phyloP scores from a whole-genome alignment of 2,888 invertebrate species.

The Tachina lurida region DNA sequence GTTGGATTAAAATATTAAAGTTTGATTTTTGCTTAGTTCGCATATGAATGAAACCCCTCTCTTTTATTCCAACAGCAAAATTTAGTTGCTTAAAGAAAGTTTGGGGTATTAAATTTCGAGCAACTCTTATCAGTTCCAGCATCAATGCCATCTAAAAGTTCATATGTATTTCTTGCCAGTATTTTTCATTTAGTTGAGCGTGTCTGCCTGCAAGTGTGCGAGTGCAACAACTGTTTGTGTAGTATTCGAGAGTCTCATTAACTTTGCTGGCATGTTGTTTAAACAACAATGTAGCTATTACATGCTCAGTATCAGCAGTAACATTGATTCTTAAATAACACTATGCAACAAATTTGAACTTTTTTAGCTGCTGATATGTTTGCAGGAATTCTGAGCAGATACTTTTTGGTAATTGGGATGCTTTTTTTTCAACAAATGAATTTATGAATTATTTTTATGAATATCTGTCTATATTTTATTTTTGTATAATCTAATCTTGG shows the following conservation, averaged over 20 bases:
- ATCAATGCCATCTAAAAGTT: background rate
- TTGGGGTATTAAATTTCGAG: background rate
- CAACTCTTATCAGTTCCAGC: background rate
- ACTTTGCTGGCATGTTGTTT: conserved; percentile 13
- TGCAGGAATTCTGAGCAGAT: background rate
- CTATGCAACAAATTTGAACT: background rate
- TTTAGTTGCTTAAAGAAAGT: background rate
- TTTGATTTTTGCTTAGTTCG: too few relatives aligned
- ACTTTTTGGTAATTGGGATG: too few relatives aligned
- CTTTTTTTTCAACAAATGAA: too few relatives aligned
- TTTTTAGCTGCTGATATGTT: background rate
- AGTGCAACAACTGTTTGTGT: background rate
- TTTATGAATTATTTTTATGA: too few relatives aligned
- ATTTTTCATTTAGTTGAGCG: background rate
- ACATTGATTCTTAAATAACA: background rate
- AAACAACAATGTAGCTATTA: conserved; percentile 24
- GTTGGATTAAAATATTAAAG: too few relatives aligned
- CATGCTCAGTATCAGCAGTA: background rate
- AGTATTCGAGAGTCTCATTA: conserved; percentile 14
- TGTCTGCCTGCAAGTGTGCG: background rate
- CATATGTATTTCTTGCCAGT: background rate
- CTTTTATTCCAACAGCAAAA: background rate
- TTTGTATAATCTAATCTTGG: too few relatives aligned
- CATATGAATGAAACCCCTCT: too few relatives aligned
- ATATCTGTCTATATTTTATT: too few relatives aligned